Evolutionary conservation across 2,113 vertebrate species (phyloP), one percentile per base, ranked within the genome.

Genomic region (Lasiurus cinereus): DNA sequence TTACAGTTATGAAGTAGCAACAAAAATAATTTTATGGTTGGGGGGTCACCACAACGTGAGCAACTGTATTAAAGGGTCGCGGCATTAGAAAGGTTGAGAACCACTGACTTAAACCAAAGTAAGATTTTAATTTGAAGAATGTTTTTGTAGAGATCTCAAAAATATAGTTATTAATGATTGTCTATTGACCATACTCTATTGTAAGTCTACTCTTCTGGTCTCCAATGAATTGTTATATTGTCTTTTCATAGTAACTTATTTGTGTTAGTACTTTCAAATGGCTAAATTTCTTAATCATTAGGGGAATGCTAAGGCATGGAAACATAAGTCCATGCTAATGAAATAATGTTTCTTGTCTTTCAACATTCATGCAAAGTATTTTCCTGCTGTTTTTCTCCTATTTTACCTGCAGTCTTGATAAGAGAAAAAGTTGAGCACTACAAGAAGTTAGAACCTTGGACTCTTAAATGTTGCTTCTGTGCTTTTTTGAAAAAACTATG

Each of bases 271-370:
- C 56, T 62, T 62, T 62, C 56, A 62, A 62, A 62, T 4, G 62
- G 76, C 27, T 72, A 11, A 50, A 46, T 88, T 95, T 84, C 14
- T 78, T 96, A 74, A 83, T 83, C 27, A 72, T 88, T 86, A 82
- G 93, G 90, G 29, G 83, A 85, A 31, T 87, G 11, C 13, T 95
- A 0, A 27, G 70, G 8, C 46, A 73, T 82, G 91, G 52, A 96
- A 80, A 54, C 27, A 59, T 74, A 82, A 83, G 69, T 31, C 27
- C 15, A 8, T 91, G 29, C 22, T 33, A 72, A 0, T 74, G 11
- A 43, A 94, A 59, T 94, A 5, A 2, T 93, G 14, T 74, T 95
- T 92, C 13, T 56, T 96, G 67, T 43, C 62, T 93, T 89, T 93
- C 10, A 14, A 74, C n/a, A 70, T 91, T 77, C 4, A 22, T 73